These are phyloP conservation scores for Alethe castanea DNA, from an alignment of 2,113 vertebrate species.

Conservation along the genomic window DNA sequence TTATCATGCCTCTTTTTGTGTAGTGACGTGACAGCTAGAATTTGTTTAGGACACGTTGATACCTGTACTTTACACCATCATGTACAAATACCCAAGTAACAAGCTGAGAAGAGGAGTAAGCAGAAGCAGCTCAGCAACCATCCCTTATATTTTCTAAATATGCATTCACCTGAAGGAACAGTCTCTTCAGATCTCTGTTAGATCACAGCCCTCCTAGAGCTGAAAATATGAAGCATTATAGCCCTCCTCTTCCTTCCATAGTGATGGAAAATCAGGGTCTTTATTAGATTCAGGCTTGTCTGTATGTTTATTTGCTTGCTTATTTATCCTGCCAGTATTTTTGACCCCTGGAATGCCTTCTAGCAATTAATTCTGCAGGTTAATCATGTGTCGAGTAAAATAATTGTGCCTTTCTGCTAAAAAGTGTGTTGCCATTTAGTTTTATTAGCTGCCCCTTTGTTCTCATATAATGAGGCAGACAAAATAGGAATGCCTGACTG, in stretches of 20 bases:
- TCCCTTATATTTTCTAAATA: neutral
- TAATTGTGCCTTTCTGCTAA: slow-evolving; percentile 5
- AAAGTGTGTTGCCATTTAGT: neutral
- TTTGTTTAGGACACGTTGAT: neutral
- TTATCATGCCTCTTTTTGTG: neutral
- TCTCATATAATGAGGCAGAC: slow-evolving; percentile 6
- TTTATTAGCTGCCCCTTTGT: slow-evolving; percentile 26
- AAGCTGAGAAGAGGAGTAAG: neutral
- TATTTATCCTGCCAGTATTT: neutral
- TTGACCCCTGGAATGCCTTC: neutral
- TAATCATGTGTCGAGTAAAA: slow-evolving; percentile 20
- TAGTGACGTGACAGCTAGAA: neutral
- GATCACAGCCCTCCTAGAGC: neutral
- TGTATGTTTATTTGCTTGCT: neutral
- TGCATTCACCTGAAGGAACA: neutral
- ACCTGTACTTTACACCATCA: fast-evolving
- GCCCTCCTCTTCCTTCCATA: neutral
- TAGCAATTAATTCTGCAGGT: slow-evolving; percentile 36
- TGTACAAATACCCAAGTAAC: neutral
- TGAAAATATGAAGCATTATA: neutral
- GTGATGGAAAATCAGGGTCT: neutral
- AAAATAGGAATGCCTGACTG: slow-evolving; percentile 4
- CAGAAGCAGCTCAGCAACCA: neutral
- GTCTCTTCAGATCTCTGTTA: neutral
- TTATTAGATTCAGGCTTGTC: neutral